phyloP scores from a whole-genome alignment of 2,888 invertebrate species.

The Pseudolycoriella hygida region DNA sequence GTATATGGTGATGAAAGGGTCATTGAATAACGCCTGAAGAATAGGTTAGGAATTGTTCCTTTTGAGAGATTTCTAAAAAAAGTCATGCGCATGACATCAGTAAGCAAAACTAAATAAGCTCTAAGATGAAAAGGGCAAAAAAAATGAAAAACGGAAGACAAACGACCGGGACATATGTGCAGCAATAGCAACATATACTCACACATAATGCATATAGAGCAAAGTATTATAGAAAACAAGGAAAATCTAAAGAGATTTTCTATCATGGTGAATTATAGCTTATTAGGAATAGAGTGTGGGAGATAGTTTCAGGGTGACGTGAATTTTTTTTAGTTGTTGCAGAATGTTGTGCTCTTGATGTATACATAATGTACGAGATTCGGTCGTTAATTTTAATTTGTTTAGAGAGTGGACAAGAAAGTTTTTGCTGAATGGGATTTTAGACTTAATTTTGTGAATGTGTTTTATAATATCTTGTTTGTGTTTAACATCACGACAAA shows the following conservation, averaged over 20 bases:
- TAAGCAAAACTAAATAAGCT: no score
- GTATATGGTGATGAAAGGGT: not conserved
- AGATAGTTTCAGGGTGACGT: not conserved
- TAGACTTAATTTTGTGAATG: no score
- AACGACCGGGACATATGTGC: not conserved
- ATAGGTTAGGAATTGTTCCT: not conserved
- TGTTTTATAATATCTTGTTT: no score
- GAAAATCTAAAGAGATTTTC: conserved; percentile 1
- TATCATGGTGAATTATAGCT: conserved; percentile 1
- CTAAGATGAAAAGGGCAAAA: no score
- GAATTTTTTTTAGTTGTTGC: not conserved
- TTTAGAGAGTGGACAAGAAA: not conserved
- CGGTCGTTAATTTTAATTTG: conserved; percentile 1
- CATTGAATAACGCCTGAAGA: not conserved
- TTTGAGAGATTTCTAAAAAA: not conserved
- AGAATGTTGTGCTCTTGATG: not conserved
- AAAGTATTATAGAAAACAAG: not conserved
- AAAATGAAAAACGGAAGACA: no score
- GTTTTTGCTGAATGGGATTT: no score
- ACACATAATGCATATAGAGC: not conserved
- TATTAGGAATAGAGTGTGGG: not conserved
- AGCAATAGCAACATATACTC: not conserved
- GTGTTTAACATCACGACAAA: no score
- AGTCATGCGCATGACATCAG: no score
- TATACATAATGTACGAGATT: not conserved